Percentiles rank a stretch among this genome's conserved stretches.
These are phyloP conservation scores for Lithobates sylvaticus DNA, from an alignment of 2,797 vertebrate species.

Conservation along the genomic window DNA sequence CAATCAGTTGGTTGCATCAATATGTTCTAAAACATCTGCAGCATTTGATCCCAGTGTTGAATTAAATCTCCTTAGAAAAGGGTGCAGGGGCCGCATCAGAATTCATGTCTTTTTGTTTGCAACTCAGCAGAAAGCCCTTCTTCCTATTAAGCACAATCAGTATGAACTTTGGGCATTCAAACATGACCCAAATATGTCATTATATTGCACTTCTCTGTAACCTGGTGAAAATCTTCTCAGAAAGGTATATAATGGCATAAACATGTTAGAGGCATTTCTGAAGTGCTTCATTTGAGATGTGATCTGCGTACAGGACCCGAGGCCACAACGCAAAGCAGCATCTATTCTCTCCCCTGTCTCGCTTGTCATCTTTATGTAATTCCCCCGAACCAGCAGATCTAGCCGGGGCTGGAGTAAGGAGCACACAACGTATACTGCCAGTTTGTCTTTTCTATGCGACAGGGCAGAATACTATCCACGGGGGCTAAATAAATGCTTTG, in stretches of 20 bases:
- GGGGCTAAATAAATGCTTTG: neutral
- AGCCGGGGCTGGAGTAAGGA: conserved; percentile 14
- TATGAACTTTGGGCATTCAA: conserved; percentile 45
- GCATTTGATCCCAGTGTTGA: neutral
- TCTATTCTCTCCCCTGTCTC: conserved; percentile 37
- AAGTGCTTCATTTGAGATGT: conserved; percentile 61
- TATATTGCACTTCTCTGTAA: conserved; percentile 48
- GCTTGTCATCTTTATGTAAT: conserved; percentile 56
- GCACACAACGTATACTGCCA: neutral
- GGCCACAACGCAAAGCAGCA: conserved; percentile 42
- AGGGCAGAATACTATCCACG: conserved; percentile 13
- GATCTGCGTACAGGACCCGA: conserved; percentile 51
- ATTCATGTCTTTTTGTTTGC: conserved; percentile 9
- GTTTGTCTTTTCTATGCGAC: neutral
- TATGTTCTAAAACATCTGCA: conserved; percentile 14
- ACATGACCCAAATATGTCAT: conserved; percentile 61
- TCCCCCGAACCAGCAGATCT: conserved; percentile 53
- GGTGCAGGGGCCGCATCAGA: neutral
- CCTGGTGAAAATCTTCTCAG: conserved; percentile 58
- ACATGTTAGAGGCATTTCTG: conserved; percentile 61
- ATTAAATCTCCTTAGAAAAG: neutral
- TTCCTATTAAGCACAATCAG: conserved; percentile 27
- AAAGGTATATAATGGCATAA: conserved; percentile 62
- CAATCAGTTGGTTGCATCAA: neutral
- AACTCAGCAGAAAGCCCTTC: conserved; percentile 13